phyloP scores from a whole-genome alignment of 2,888 invertebrate genomes.

The Rotaria socialis region DNA sequence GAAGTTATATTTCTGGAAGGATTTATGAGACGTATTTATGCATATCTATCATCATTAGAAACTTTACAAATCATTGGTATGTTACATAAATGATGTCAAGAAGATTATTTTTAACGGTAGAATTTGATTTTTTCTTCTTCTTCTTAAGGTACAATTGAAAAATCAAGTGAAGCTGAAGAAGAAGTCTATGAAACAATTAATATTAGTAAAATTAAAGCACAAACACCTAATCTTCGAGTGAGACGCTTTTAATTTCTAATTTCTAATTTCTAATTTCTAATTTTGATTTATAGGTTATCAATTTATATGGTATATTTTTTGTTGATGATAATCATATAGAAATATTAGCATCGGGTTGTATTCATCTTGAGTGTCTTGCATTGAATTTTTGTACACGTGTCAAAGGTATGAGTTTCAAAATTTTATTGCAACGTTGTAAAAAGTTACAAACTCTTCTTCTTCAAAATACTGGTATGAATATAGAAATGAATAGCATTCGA shows the following conservation, averaged over 20 bases:
- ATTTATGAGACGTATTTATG: conserved; percentile 98
- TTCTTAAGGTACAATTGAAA: conserved; percentile 59
- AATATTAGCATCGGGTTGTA: conserved; percentile 80
- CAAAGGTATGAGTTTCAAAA: conserved; percentile 88
- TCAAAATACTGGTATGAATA: conserved; percentile 91
- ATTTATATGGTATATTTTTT: conserved; percentile 94
- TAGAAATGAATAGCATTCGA: conserved; percentile 68
- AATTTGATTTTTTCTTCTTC: background rate
- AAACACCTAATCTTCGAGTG: conserved; percentile 78
- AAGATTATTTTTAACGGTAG: no score
- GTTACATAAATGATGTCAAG: no score
- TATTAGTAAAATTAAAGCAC: conserved; percentile 93
- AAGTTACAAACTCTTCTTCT: conserved; percentile 84
- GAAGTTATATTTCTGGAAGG: conserved; percentile 99
- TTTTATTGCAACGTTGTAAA: conserved; percentile 83
- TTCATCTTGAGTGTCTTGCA: conserved; percentile 89
- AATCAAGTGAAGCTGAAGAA: conserved; percentile 83
- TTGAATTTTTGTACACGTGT: conserved; percentile 95
- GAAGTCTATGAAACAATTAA: conserved; percentile 97
- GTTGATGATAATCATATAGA: conserved; percentile 98
- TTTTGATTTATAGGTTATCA: conserved; percentile 73
- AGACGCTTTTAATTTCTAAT: background rate
- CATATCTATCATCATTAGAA: conserved; percentile 95
- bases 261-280: conserved; percentile 63
- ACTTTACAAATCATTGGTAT: conserved; percentile 88